Evolutionary conservation across 2,888 invertebrate species (phyloP).

Genomic region (Eugnorisma glareosa): DNA sequence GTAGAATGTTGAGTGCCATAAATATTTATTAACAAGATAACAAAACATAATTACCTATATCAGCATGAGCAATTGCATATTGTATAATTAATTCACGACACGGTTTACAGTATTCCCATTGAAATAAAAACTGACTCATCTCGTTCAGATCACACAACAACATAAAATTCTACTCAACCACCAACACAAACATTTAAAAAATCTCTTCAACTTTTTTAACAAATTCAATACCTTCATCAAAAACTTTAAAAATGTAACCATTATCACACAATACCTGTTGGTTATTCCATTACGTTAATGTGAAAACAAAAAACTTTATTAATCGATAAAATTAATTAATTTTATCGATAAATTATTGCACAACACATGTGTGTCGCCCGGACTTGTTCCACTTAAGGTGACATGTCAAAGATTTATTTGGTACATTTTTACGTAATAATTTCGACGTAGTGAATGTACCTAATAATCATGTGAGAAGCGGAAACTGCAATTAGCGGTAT

Average conservation of each 20-base stretch:
- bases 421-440: constrained; percentile 56
- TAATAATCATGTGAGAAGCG: constrained; percentile 56
- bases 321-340: constrained; percentile 55
- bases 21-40: neutral
- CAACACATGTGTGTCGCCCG: constrained; percentile 30
- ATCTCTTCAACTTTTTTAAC: constrained; percentile 21
- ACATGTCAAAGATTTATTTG: constrained; percentile 56
- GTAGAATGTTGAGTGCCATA: neutral
- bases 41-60: neutral
- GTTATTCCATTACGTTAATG: constrained; percentile 53
- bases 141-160: constrained; percentile 36
- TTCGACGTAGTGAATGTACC: constrained; percentile 40
- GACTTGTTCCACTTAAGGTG: constrained; percentile 41
- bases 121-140: constrained; percentile 45
- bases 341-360: constrained; percentile 50
- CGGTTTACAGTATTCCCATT: neutral
- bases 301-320: constrained; percentile 36
- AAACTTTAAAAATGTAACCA: constrained; percentile 23
- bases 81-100: constrained; percentile 1
- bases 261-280: constrained; percentile 61
- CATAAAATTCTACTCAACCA: constrained; percentile 12
- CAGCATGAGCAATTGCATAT: neutral
- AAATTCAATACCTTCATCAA: constrained; percentile 25
- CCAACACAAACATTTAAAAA: constrained; percentile 15
- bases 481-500: constrained; percentile 55